Percentiles rank a stretch among this genome's conserved stretches.
phyloP scores from a whole-genome alignment of 2,888 invertebrate species.

The Chirona hameri region DNA sequence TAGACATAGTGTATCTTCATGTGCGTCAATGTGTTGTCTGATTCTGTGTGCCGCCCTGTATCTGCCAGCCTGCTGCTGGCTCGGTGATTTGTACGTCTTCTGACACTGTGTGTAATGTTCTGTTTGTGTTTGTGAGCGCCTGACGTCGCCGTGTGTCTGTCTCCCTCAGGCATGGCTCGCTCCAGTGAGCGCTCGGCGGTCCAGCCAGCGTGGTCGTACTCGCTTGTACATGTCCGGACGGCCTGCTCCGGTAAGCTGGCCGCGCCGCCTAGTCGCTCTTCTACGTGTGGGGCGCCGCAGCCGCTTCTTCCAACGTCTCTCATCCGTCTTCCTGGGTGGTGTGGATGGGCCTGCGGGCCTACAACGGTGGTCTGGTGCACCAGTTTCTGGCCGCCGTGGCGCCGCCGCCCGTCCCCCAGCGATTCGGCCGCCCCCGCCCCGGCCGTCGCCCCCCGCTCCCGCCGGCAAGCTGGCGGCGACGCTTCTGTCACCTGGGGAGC shows the following conservation, averaged over 20 bases:
- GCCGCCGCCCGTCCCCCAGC: background rate
- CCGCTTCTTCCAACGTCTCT: constrained; percentile 86
- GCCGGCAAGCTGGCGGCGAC: constrained; percentile 41
- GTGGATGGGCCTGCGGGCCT: constrained; percentile 89
- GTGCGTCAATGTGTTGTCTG: no score
- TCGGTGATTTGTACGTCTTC: no score
- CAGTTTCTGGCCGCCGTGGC: background rate
- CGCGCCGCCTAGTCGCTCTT: constrained; percentile 80
- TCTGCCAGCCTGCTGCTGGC: no score
- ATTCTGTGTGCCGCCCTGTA: no score
- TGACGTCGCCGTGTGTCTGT: background rate
- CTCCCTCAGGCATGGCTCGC: background rate
- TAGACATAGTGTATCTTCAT: no score
- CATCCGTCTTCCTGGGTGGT: constrained; percentile 92
- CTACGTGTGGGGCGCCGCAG: constrained; percentile 93
- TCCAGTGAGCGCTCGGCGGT: background rate
- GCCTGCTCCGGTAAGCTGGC: constrained; percentile 58
- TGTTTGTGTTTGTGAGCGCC: no score
- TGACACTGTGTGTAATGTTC: no score
- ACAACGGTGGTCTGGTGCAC: constrained; percentile 71
- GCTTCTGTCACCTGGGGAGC: constrained; percentile 48
- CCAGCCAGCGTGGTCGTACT: constrained; percentile 24
- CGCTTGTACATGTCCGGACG: constrained; percentile 33
- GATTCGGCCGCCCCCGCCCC: constrained; percentile 29
- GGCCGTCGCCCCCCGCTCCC: constrained; percentile 32